These are phyloP conservation scores for Gymnothorax javanicus DNA, from an alignment of 2,797 vertebrate genomes.

Conservation along the genomic window DNA sequence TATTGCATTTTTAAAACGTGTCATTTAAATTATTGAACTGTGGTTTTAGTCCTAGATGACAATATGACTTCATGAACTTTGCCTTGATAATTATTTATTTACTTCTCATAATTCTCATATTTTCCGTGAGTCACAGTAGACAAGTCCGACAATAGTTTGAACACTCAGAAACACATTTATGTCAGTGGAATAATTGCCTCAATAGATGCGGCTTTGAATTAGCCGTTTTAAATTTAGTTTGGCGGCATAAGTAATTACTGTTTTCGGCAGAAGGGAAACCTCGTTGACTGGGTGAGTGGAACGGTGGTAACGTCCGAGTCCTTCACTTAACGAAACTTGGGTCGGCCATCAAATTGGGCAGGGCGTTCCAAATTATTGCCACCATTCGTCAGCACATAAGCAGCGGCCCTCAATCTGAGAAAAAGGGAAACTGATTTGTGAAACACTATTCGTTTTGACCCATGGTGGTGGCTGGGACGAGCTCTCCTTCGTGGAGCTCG, in stretches of 20 bases:
- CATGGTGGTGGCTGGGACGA: no score
- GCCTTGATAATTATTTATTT: conserved; percentile 37
- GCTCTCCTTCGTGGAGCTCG: conserved; percentile 50
- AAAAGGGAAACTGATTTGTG: conserved; percentile 61
- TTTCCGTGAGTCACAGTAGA: conserved; percentile 64
- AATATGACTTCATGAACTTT: conserved; percentile 58
- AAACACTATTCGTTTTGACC: conserved; percentile 47
- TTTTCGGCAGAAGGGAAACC: conserved; percentile 67
- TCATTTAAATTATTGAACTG: conserved; percentile 62
- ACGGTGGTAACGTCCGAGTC: conserved; percentile 66
- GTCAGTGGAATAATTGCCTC: conserved; percentile 47
- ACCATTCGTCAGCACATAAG: conserved; percentile 67
- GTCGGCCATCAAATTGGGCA: conserved; percentile 60
- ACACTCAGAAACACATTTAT: conserved; percentile 53
- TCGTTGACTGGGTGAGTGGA: conserved; percentile 60
- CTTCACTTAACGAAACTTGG: conserved; percentile 62
- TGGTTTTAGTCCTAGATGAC: conserved; percentile 60
- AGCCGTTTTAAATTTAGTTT: conserved; percentile 57
- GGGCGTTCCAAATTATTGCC: conserved; percentile 67
- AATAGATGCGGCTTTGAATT: background rate
- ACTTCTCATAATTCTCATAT: conserved; percentile 61
- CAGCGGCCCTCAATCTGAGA: conserved; percentile 56
- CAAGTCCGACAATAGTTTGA: conserved; percentile 55
- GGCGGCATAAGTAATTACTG: conserved; percentile 66
- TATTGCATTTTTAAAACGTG: conserved; percentile 51